Evolutionary conservation across 1,140 invertebrate genomes (phyloP).

Genomic region (Drosophila setifemur): DNA sequence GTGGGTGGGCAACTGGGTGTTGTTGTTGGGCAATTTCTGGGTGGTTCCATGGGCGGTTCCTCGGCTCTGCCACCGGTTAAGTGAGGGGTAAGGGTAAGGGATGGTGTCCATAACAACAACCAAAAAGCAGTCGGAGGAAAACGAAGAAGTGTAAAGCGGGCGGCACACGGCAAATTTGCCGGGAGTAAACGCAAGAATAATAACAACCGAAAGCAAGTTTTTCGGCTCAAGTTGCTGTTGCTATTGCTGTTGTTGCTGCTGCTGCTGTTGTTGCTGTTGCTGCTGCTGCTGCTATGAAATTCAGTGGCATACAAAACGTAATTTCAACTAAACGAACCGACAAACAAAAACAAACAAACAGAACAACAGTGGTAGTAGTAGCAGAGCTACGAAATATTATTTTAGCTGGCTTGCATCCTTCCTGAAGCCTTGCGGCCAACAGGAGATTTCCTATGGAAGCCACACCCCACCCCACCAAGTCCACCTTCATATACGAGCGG

Average conservation of each 20-base stretch:
- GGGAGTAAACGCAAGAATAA: slow-evolving; percentile 78
- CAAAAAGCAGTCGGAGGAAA: not conserved
- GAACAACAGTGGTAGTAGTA: slow-evolving; percentile 32
- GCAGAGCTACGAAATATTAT: slow-evolving; percentile 74
- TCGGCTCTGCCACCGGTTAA: too few relatives aligned
- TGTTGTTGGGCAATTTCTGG: slow-evolving; percentile 12
- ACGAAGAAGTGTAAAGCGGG: slow-evolving; percentile 3
- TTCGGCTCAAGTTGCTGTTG: slow-evolving; percentile 59
- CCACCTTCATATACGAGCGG: slow-evolving; percentile 60
- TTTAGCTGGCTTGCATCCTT: slow-evolving; percentile 78
- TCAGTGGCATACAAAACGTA: slow-evolving; percentile 80
- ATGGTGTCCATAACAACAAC: slow-evolving; percentile 56
- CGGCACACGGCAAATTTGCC: slow-evolving; percentile 76
- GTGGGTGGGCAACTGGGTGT: slow-evolving; percentile 10
- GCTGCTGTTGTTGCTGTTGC: slow-evolving; percentile 17
- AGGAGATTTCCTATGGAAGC: slow-evolving; percentile 3
- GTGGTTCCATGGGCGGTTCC: too few relatives aligned
- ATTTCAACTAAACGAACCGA: slow-evolving; percentile 80
- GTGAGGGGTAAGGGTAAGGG: slow-evolving; percentile 16
- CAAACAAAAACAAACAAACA: slow-evolving; percentile 71
- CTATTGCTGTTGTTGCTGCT: slow-evolving; percentile 7
- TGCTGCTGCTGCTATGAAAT: slow-evolving; percentile 63
- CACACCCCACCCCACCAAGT: not conserved
- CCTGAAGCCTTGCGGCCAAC: slow-evolving; percentile 61
- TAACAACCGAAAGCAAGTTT: slow-evolving; percentile 79